Evolutionary conservation across 2,888 invertebrate species (phyloP), one percentile per base, ranked within the genome.

Genomic region (Cyclophora punctaria): DNA sequence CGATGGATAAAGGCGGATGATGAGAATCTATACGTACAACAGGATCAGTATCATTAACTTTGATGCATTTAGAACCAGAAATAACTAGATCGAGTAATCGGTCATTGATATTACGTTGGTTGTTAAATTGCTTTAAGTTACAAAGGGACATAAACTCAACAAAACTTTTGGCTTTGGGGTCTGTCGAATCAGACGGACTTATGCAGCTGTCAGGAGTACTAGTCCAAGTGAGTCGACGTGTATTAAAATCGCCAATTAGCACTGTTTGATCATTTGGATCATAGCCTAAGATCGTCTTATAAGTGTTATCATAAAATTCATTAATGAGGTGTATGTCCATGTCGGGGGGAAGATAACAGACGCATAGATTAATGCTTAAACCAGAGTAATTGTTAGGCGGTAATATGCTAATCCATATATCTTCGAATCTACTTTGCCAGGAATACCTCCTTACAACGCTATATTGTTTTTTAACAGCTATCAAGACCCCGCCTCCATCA

Each of bases 401-500:
- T 5, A 37, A 2, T 5, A 60, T 37, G 44, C 45, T 56, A 0
- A 57, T n/a, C 57, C 61, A 61, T 2, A 59, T 7, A 45, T 61
- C 59, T 45, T 61, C 59, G 7, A 51, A 45, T 0, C 37, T n/a
- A 42, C 52, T 52, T 7, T 59, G 56, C 57, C 58, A 59, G 0
- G 49, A 46, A 7, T 45, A 4, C 20, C 46, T 56, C 5, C 58
- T 47, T 4, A 55, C 41, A 5, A 58, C 55, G 42, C 44, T 46
- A 33, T 51, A 42, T 2, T 50, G 3, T 7, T 51, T 56, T 45
- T 56, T 57, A 2, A 55, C 6, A 20, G 59, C 59, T 2, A 59
- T 41, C 2, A 55, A 7, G 7, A 59, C 53, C 2, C 59, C 59
- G 2, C 58, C 60, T 4, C 56, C 56, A 0, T 53, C 53, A 3